phyloP scores from a whole-genome alignment of 2,113 vertebrate genomes.

The Tupaia tana region DNA sequence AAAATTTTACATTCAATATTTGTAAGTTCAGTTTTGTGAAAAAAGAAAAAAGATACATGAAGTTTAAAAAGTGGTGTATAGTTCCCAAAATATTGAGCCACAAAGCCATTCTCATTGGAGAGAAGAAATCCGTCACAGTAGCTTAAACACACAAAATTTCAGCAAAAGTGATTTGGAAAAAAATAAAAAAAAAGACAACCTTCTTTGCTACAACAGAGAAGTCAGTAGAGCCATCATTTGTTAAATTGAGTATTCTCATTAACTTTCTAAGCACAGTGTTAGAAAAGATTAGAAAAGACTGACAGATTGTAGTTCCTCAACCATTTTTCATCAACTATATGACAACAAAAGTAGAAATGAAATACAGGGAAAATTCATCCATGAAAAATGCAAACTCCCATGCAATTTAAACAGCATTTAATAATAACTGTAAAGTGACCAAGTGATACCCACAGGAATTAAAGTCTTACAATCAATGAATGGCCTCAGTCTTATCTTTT shows the following conservation, averaged over 20 bases:
- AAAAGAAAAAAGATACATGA: rapidly evolving
- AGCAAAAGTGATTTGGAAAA: constrained; percentile 41
- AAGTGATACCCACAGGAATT: constrained; percentile 27
- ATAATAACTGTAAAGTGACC: constrained; percentile 45
- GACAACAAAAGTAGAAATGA: constrained; percentile 49
- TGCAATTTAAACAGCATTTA: constrained; percentile 9
- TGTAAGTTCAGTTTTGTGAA: background rate
- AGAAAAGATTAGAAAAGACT: constrained; percentile 51
- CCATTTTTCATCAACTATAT: constrained; percentile 46
- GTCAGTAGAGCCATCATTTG: constrained; percentile 61
- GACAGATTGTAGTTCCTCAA: constrained; percentile 40
- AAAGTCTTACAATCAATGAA: constrained; percentile 22
- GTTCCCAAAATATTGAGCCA: constrained; percentile 19
- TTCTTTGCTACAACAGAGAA: constrained; percentile 36
- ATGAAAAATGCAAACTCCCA: background rate
- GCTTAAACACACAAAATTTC: constrained; percentile 67
- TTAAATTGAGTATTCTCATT: constrained; percentile 73
- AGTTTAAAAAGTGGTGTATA: background rate
- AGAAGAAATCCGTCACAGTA: constrained; percentile 48
- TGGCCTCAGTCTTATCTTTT: background rate
- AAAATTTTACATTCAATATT: background rate
- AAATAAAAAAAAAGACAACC: constrained; percentile 43
- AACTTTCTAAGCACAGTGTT: constrained; percentile 51
- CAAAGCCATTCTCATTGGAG: background rate
- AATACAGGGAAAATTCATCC: background rate